Evolutionary conservation across 2,888 invertebrate genomes (phyloP).

Genomic region (Lordiphosa fenestrarum): DNA sequence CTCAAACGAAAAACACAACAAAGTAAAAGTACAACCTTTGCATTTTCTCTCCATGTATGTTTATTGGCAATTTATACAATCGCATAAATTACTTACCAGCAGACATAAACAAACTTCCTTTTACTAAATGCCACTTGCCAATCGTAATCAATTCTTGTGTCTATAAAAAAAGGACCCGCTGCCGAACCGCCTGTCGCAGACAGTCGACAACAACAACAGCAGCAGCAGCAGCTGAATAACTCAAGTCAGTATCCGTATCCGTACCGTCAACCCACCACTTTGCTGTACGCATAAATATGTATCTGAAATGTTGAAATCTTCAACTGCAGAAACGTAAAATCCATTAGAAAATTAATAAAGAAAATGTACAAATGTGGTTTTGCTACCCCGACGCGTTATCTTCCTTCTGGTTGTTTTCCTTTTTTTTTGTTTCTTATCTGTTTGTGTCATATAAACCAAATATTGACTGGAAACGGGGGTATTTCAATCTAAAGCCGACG

Average conservation of each 20-base stretch:
- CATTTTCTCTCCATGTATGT: constrained; percentile 41
- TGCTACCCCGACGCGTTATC: constrained; percentile 20
- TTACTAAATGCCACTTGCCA: constrained; percentile 74
- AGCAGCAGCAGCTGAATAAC: constrained; percentile 14
- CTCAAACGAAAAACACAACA: not conserved
- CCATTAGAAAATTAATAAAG: constrained; percentile 79
- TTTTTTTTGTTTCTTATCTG: constrained; percentile 12
- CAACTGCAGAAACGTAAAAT: constrained; percentile 68
- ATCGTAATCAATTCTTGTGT: constrained; percentile 70
- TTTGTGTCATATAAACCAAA: constrained; percentile 29
- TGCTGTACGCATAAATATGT: constrained; percentile 61
- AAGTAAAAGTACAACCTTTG: constrained; percentile 49
- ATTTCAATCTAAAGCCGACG: constrained; percentile 32
- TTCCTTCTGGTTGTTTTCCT: not conserved
- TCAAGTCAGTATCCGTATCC: constrained; percentile 46
- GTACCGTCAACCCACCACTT: constrained; percentile 26
- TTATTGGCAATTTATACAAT: constrained; percentile 72
- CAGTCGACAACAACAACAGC: constrained; percentile 33
- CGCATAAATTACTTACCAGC: constrained; percentile 63
- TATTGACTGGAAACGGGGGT: constrained; percentile 28
- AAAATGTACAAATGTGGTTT: constrained; percentile 64
- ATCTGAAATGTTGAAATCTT: constrained; percentile 68
- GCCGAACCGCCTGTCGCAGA: constrained; percentile 40
- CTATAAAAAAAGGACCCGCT: constrained; percentile 61
- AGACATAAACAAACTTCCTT: constrained; percentile 67